These are phyloP conservation scores for Sciurus niger DNA, from an alignment of 2,113 vertebrate species.

Conservation along the genomic window DNA sequence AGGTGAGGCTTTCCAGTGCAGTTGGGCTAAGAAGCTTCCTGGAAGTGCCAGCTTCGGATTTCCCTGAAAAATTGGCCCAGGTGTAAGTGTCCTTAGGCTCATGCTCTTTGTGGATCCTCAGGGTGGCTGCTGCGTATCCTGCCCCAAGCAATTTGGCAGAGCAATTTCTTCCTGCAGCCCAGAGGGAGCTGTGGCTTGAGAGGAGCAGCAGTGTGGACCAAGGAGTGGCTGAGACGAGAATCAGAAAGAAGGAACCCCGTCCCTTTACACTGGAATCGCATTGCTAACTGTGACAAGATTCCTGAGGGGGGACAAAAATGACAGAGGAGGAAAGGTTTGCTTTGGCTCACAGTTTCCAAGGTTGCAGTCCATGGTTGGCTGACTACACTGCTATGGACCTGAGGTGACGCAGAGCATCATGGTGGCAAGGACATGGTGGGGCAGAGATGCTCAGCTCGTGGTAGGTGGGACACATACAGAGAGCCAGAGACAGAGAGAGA, in stretches of 20 bases:
- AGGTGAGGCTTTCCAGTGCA: rapidly evolving
- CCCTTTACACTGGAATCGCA: neutral
- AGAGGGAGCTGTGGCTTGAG: neutral
- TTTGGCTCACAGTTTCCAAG: neutral
- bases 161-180: neutral
- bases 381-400: too few species aligned
- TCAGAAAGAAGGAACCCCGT: too few species aligned
- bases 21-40: neutral
- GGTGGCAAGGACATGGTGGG: neutral
- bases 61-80: neutral
- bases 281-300: neutral
- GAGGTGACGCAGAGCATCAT: neutral
- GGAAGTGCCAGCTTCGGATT: neutral
- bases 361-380: neutral
- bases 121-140: neutral
- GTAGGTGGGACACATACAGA: too few species aligned
- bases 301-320: neutral
- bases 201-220: neutral
- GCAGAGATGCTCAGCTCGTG: too few species aligned
- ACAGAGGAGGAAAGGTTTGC: neutral
- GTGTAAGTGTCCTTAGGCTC: neutral
- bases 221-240: too few species aligned
- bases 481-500: too few species aligned
- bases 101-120: neutral
- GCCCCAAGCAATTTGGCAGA: neutral